Percentiles rank a stretch among this genome's conserved stretches.
Conservation (phyloP, 2,888 invertebrate genomes). For the Enchytraeus crypticus region DNA sequence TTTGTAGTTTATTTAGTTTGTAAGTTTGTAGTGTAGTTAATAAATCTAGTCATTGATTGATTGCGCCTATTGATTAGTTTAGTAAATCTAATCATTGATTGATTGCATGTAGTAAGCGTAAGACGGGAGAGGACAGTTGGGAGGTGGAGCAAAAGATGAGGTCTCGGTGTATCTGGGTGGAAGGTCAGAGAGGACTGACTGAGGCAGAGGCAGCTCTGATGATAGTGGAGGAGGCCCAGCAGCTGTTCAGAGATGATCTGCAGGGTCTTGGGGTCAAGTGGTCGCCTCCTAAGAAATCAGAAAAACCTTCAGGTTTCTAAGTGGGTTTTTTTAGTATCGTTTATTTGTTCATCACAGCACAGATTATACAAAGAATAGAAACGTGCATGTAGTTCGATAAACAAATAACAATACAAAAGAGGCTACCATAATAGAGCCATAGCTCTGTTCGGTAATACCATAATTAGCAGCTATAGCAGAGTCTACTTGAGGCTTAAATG, state of each 20-base stretch:
- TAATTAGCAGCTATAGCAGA: too few relatives aligned
- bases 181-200: constrained; percentile 59
- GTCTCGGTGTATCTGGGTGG: constrained; percentile 41
- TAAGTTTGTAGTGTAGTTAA: background rate
- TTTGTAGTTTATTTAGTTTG: background rate
- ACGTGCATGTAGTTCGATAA: too few relatives aligned
- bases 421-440: too few relatives aligned
- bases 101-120: constrained; percentile 61
- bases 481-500: too few relatives aligned
- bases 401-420: too few relatives aligned
- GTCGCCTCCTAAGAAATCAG: constrained; percentile 26
- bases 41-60: background rate
- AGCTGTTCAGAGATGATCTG: constrained; percentile 53
- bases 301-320: too few relatives aligned
- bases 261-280: constrained; percentile 39
- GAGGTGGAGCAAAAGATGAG: constrained; percentile 56
- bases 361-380: too few relatives aligned
- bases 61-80: too few relatives aligned
- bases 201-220: constrained; percentile 71
- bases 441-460: too few relatives aligned
- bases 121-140: constrained; percentile 57
- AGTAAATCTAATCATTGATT: too few relatives aligned
- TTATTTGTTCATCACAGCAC: too few relatives aligned
- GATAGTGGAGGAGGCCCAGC: constrained; percentile 69
- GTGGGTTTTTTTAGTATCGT: too few relatives aligned